These are phyloP conservation scores for Petrolisthes cinctipes DNA, from an alignment of 2,888 invertebrate species.

Conservation along the genomic window DNA sequence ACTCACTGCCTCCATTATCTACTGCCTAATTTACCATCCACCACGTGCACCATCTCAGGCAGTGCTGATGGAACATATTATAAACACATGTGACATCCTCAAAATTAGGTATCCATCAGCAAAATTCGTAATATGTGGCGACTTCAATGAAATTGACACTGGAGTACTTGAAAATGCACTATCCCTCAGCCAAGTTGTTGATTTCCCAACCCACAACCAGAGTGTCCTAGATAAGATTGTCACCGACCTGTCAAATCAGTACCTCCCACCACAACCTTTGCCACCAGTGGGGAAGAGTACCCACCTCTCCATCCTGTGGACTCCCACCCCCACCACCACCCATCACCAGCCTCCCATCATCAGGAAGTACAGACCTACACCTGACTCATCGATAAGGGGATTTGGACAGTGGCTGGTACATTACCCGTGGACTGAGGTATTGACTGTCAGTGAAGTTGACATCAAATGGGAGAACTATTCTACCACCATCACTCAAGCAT, in stretches of 20 bases:
- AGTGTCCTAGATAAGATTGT: not conserved
- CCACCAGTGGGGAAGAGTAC: not conserved
- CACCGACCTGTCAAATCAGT: not conserved
- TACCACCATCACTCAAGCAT: not conserved
- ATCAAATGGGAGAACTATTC: conserved; percentile 2
- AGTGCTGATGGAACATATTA: not conserved
- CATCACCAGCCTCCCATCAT: not conserved
- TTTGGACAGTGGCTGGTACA: not conserved
- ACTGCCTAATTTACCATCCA: conserved; percentile 4
- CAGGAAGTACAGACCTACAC: not conserved
- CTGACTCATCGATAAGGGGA: not conserved
- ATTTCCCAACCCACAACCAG: not conserved
- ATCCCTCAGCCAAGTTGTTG: not conserved
- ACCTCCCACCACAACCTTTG: not conserved
- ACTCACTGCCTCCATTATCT: not conserved
- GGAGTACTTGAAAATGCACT: not conserved
- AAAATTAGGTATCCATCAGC: not conserved
- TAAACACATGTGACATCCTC: not conserved
- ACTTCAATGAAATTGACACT: too few relatives aligned
- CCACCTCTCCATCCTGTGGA: too few relatives aligned
- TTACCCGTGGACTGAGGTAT: not conserved
- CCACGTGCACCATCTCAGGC: not conserved
- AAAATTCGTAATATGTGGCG: not conserved
- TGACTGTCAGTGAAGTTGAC: not conserved
- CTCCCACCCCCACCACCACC: not conserved